Evolutionary conservation across 2,113 vertebrate genomes (phyloP).

Genomic region (cattle (Bos taurus)): DNA sequence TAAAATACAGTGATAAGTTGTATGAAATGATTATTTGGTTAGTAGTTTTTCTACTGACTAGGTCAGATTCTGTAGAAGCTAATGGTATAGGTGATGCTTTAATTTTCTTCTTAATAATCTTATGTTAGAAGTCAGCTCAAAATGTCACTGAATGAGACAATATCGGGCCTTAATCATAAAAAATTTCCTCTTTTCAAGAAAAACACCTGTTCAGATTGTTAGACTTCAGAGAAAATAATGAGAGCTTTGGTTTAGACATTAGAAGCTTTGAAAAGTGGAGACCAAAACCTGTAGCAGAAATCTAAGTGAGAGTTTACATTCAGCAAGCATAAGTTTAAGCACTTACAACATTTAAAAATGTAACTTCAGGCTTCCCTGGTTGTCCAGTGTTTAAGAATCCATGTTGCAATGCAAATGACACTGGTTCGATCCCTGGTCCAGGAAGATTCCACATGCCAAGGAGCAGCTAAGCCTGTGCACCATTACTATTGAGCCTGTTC

Average conservation of each 20-base stretch:
- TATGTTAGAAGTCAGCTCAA: constrained; percentile 27
- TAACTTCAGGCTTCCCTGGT: neutral
- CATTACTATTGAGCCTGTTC: neutral
- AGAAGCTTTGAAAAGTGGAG: neutral
- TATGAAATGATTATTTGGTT: neutral
- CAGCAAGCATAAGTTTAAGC: neutral
- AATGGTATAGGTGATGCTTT: neutral
- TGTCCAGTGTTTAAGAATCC: neutral
- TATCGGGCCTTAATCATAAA: neutral
- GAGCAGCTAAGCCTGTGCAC: neutral
- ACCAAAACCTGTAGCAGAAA: neutral
- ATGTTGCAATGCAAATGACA: neutral
- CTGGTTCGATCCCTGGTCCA: neutral
- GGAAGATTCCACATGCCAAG: neutral
- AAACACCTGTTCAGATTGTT: neutral
- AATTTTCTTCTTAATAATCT: neutral
- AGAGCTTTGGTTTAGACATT: neutral
- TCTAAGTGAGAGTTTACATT: neutral
- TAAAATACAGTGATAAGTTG: neutral
- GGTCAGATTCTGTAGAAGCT: neutral
- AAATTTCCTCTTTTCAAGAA: neutral
- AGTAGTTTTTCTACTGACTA: neutral
- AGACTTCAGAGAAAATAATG: neutral
- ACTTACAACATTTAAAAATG: neutral
- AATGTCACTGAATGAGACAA: neutral